These are phyloP conservation scores for Australoheros facetus DNA, from an alignment of 2,797 vertebrate species.

Conservation along the genomic window DNA sequence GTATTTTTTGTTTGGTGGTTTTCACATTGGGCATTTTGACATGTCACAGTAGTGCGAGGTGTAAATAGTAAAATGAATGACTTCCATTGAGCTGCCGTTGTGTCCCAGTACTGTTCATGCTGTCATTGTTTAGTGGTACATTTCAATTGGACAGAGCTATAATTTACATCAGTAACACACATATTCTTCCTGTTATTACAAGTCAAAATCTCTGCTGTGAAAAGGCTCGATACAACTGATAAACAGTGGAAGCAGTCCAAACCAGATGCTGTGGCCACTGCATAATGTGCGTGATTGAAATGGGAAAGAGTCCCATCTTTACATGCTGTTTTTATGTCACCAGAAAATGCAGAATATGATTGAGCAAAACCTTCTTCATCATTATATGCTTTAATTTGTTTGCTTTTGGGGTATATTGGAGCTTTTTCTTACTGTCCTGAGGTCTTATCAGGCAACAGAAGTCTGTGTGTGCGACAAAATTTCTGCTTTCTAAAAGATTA, in stretches of 20 bases:
- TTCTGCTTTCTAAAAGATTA: neutral
- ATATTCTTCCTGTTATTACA: neutral
- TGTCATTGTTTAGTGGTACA: neutral
- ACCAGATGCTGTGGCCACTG: no score
- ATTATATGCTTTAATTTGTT: neutral
- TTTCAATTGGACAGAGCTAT: neutral
- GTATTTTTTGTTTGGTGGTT: neutral
- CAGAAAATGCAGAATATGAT: neutral
- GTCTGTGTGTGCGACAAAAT: neutral
- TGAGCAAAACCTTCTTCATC: neutral
- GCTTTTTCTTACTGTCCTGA: neutral
- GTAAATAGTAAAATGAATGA: neutral
- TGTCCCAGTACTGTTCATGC: neutral
- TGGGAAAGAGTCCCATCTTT: neutral
- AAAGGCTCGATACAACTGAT: neutral
- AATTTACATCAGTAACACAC: neutral
- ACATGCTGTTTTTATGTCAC: rapidly evolving
- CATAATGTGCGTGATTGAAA: no score
- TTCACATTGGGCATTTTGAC: neutral
- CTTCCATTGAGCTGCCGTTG: neutral
- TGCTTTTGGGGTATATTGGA: neutral
- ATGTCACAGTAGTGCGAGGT: neutral
- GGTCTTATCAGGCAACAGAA: neutral
- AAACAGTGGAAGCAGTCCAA: neutral
- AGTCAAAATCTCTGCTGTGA: conserved; percentile 5